Base-by-base conservation (phyloP, 2,797 vertebrate species). In the Cichlasoma orientale region DNA sequence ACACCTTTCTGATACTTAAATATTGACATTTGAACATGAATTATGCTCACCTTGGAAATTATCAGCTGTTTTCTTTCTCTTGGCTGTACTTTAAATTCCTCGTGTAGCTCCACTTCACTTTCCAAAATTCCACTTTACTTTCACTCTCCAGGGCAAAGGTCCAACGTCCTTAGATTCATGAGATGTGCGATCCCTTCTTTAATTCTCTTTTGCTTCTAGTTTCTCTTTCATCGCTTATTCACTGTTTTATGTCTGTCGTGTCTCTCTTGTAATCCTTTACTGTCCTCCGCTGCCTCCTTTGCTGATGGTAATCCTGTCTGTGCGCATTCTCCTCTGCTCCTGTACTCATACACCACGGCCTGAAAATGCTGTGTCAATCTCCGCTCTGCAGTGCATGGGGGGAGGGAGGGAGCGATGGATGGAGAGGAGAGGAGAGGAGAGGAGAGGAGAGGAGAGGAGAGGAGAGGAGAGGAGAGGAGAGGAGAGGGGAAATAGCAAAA, bases 291-390 rank as follows among this genome's bases (percentile, higher is more conserved):
- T 68, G 83, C 88, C 81, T 94, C 84, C 88, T 90, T 88, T 38
- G 6, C 89, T 78, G 82, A 75, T 77, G 88, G 53, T 95, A 95
- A 94, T 94, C 92, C 91, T 57, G 78, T 63, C 78, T 79, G 78
- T 77, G 82, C n/a, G 50, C 52, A 23, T 78, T 84, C 88, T 83
- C 82, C 88, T 84, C 36, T 72, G 79, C n/a, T 50, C 27, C 41
- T 68, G 55, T 56, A 55, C 84, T 86, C 82, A 59, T 55, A 66
- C 81, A 81, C 72, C 84, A 79, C 4, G 4, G 63, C 79, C 82
- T 88, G 75, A 86, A 90, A 93, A 74, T 33, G 90, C 88, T 93
- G 90, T 90, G 93, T 91, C 93, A 93, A 90, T 91, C 86, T 86
- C 63, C 77, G 59, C 66, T 79, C 61, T 74, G 73, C 66, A 76